Base-by-base conservation (phyloP, 2,888 invertebrate genomes). In the Ligdia adustata region DNA sequence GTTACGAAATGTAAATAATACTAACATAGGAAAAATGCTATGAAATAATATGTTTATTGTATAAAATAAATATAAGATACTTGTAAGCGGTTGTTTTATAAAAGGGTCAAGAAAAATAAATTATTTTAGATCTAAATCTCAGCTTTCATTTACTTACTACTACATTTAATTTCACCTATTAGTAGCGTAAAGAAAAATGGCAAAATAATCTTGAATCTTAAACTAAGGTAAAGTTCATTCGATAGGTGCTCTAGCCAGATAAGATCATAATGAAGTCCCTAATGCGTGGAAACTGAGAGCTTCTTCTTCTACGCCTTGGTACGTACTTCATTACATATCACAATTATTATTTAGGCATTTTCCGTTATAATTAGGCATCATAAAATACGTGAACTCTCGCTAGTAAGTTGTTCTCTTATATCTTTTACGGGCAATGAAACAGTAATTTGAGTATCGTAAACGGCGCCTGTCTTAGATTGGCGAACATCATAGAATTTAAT, bases 401-500 rank as follows among this genome's bases (percentile, higher is more conserved):
- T 67, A 71, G 71, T 73, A 65, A 73, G 67, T 65, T 62, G 60
- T 66, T 60, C 66, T 65, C 64, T 64, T 75, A 71, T 72, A 75
- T 79, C 68, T 80, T 83, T 85, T 79, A 82, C 74, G 74, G 75
- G 69, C 78, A 79, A 86, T 85, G 75, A 87, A 86, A 80, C 72
- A 61, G 79, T 81, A 79, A 85, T 83, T 80, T 74, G 75, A 78
- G 78, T 82, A 85, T 84, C 86, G 79, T 84, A 82, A 87, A 84
- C 70, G 82, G 70, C 69, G 84, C 72, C 82, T 80, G 83, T 80
- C 85, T 87, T 79, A 82, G 80, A 85, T 82, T 80, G 82, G 84
- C 66, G 83, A 81, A 80, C 80, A 82, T 80, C 83, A 83, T 81
- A 80, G 80, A 84, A 80, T 88, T 89, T 88, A 87, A 88, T 89